Evolutionary conservation across 2,797 vertebrate species (phyloP).

Genomic region (Phalanger gymnotis): DNA sequence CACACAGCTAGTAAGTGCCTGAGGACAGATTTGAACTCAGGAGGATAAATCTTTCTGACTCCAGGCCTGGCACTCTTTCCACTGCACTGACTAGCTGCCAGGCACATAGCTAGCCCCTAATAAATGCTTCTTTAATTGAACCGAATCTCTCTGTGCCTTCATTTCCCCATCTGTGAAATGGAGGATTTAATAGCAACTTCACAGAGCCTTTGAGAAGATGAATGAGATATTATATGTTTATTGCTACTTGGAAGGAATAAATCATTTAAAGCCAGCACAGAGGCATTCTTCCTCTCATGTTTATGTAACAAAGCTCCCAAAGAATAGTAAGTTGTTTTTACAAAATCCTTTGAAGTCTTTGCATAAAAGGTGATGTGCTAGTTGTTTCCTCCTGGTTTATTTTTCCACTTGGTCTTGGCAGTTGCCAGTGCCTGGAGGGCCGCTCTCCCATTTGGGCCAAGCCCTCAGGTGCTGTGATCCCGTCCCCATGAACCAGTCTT

Average conservation of each 20-base stretch:
- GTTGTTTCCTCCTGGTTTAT: not conserved
- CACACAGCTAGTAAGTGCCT: too few relatives aligned
- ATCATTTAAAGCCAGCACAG: not conserved
- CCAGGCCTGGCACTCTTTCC: not conserved
- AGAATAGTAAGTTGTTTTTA: not conserved
- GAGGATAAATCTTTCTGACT: not conserved
- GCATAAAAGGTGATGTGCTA: not conserved
- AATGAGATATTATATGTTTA: not conserved
- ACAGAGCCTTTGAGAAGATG: not conserved
- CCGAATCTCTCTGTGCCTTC: not conserved
- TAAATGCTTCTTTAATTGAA: not conserved
- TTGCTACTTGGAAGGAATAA: not conserved
- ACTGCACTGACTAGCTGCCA: not conserved
- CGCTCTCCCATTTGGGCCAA: not conserved
- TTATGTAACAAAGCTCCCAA: not conserved
- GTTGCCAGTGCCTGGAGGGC: not conserved
- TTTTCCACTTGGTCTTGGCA: not conserved
- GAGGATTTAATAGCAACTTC: not conserved
- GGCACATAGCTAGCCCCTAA: not conserved
- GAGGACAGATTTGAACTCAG: not conserved
- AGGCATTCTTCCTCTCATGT: fast-evolving
- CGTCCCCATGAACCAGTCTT: fast-evolving
- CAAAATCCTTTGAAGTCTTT: not conserved
- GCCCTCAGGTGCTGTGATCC: not conserved
- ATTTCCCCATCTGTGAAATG: not conserved